Percentiles rank a stretch among this genome's conserved stretches.
Evolutionary conservation across 2,113 vertebrate species (phyloP).

Genomic region (Arizona elegans): DNA sequence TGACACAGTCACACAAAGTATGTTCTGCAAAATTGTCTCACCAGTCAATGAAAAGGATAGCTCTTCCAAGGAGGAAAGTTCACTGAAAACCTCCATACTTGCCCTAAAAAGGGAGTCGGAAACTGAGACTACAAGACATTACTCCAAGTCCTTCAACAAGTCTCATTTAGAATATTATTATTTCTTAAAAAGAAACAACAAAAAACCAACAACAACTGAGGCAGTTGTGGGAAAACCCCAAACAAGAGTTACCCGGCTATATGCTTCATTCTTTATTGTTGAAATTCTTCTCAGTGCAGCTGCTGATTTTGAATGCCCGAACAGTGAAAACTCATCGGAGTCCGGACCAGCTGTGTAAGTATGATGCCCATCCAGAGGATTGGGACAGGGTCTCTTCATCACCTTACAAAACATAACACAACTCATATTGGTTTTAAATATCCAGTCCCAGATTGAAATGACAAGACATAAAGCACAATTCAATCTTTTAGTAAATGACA

Average conservation of each 20-base stretch:
- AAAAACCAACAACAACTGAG: slow-evolving; percentile 2
- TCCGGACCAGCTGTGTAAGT: slow-evolving; percentile 98
- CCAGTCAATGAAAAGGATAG: neutral
- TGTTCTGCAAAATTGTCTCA: neutral
- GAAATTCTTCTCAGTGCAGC: slow-evolving; percentile 32
- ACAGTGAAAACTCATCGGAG: slow-evolving; percentile 74
- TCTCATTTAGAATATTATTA: slow-evolving; percentile 28
- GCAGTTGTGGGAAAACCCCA: slow-evolving; percentile 6
- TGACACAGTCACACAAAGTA: neutral
- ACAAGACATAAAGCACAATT: neutral
- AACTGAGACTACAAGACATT: neutral
- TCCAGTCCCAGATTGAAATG: neutral
- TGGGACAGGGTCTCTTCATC: slow-evolving; percentile 80
- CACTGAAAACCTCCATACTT: neutral
- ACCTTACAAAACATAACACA: slow-evolving; percentile 67
- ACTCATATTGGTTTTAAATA: neutral
- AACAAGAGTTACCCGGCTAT: slow-evolving; percentile 6
- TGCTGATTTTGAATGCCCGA: slow-evolving; percentile 49
- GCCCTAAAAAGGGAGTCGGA: neutral
- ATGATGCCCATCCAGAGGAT: slow-evolving; percentile 89
- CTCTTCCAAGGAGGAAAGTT: neutral
- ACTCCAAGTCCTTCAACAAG: neutral
- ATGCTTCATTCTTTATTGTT: slow-evolving; percentile 16
- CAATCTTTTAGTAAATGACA: neutral
- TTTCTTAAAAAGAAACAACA: slow-evolving; percentile 31